Base-by-base conservation (phyloP, 2,113 vertebrate genomes). In the Corythoichthys haematopterus region DNA sequence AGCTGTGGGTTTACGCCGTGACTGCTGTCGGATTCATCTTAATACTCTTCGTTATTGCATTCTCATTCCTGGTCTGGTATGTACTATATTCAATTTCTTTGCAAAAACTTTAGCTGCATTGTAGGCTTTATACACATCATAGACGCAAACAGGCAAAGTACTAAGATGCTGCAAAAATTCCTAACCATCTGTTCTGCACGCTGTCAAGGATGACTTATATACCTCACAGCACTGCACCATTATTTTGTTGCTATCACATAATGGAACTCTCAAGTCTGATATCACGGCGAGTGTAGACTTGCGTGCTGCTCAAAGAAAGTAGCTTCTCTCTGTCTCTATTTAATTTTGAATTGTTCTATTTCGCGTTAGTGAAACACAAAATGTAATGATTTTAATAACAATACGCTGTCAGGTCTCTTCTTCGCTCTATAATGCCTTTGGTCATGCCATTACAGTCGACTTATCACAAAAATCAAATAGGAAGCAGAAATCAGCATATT, bases 1-100 rank as follows among this genome's bases (percentile, higher is more conserved):
- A 96, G 91, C 85, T 95, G 47, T 99, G 97, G 97, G 96, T 99
- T 65, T 99, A 99, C 3, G 95, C 93, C 2, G 94, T 94, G 83
- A 96, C 94, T 57, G 94, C 91, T 64, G 93, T 93, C 1, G 93
- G 94, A 82, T 95, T 98, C 88, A 81, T 99, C 80, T 79, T 98
- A 72, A 91, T 98, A 69, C 78, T 96, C 88, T 92, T 95, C 85
- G 87, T 98, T 71, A 92, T 96, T 83, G 92, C 95, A 63, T 89
- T 94, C 73, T 95, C 94, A 56, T 98, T 96, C 86, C 80, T 98
- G 81, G 81, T 97, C 87, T 99, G 96, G 97, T 98, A 93, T 82
- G 95, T 95, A 70, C 38, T 12, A 76, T 69, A 59, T 67, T 60
- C 33, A 66, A 20, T 58, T 50, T 48, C 45, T 63, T 48, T 40